These are phyloP conservation scores for Heliconius ethilla DNA, from an alignment of 2,888 invertebrate species.

Conservation along the genomic window DNA sequence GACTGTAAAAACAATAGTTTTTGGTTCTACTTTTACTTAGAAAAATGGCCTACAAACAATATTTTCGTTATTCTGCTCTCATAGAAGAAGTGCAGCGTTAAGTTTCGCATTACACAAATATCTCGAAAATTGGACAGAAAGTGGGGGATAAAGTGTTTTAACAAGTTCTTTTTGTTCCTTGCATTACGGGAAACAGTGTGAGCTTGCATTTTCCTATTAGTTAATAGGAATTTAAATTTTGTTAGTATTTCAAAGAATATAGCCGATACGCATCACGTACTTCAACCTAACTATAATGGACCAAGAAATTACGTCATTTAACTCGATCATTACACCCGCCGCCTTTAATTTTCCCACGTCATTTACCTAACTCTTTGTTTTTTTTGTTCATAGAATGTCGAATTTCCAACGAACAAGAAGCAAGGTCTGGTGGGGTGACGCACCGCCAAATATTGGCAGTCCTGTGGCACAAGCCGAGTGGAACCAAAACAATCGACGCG, in stretches of 20 bases:
- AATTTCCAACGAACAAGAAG: slow-evolving; percentile 85
- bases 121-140: background rate
- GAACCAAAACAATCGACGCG: slow-evolving; percentile 63
- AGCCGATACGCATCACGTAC: slow-evolving; percentile 68
- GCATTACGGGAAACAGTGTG: background rate
- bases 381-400: slow-evolving; percentile 80
- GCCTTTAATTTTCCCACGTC: slow-evolving; percentile 70
- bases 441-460: slow-evolving; percentile 71
- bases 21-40: no score
- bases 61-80: no score
- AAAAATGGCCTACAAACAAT: no score
- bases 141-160: background rate
- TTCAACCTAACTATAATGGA: slow-evolving; percentile 67
- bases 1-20: no score
- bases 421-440: slow-evolving; percentile 86
- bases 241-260: slow-evolving; percentile 40
- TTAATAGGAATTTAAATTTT: background rate
- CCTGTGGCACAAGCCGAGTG: slow-evolving; percentile 68
- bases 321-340: slow-evolving; percentile 68
- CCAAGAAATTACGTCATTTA: slow-evolving; percentile 73
- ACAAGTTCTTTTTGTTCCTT: background rate
- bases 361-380: slow-evolving; percentile 60
- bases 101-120: background rate
- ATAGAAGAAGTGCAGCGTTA: no score
- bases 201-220: background rate